phyloP scores from a whole-genome alignment of 1,140 invertebrate species.

The Drosophila saltans region DNA sequence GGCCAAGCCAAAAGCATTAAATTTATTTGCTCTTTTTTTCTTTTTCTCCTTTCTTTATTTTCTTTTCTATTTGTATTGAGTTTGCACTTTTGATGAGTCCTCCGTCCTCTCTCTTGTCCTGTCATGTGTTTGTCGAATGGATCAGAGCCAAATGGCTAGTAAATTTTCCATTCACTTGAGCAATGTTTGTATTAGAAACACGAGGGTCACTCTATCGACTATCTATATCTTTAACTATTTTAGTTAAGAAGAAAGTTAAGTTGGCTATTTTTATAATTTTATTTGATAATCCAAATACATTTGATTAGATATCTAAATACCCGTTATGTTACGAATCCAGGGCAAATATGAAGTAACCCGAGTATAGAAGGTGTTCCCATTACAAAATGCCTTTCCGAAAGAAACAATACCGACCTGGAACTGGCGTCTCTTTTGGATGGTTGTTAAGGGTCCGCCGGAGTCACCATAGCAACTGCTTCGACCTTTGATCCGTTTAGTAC shows the following conservation, averaged over 20 bases:
- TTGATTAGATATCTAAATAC: too few relatives aligned
- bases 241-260: too few relatives aligned
- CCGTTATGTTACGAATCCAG: too few relatives aligned
- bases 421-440: too few relatives aligned
- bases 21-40: conserved; percentile 15
- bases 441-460: conserved; percentile 80
- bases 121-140: conserved; percentile 45
- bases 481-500: conserved; percentile 30
- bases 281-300: too few relatives aligned
- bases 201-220: neutral
- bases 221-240: too few relatives aligned
- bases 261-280: too few relatives aligned
- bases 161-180: conserved; percentile 52
- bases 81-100: conserved; percentile 18
- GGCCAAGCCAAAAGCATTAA: conserved; percentile 27
- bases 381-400: neutral
- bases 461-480: conserved; percentile 82
- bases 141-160: conserved; percentile 60
- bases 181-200: conserved; percentile 1
- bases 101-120: neutral
- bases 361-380: too few relatives aligned
- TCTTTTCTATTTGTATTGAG: conserved; percentile 39
- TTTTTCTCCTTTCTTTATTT: conserved; percentile 49
- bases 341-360: too few relatives aligned
- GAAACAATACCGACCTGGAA: conserved; percentile 28